Evolutionary conservation across 2,888 invertebrate species (phyloP).

Genomic region (Apamea anceps): DNA sequence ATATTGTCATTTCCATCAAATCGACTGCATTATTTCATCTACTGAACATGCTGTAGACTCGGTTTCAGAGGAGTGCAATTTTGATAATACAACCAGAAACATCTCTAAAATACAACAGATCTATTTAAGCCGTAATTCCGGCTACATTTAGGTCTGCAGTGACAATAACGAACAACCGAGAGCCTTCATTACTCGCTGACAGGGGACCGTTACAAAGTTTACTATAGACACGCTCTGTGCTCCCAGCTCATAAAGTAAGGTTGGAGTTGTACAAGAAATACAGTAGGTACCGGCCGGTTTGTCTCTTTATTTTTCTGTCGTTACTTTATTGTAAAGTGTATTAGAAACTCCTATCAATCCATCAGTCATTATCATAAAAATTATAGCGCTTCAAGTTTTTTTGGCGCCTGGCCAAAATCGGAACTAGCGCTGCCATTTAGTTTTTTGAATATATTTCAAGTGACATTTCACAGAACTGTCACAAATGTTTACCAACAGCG

Average conservation of each 20-base stretch:
- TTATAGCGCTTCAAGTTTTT: background rate
- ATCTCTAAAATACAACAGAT: background rate
- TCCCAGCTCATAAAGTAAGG: slow-evolving; percentile 1
- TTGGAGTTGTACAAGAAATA: slow-evolving; percentile 7
- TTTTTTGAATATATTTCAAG: too few relatives aligned
- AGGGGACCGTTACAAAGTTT: slow-evolving; percentile 36
- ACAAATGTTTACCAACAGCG: too few relatives aligned
- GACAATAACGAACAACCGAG: slow-evolving; percentile 26
- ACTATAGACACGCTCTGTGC: slow-evolving; percentile 22
- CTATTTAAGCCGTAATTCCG: slow-evolving; percentile 5
- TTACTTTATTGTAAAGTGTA: background rate
- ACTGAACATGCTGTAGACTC: background rate
- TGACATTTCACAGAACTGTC: too few relatives aligned
- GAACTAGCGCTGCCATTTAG: background rate
- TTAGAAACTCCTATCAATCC: background rate
- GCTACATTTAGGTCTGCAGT: slow-evolving; percentile 21
- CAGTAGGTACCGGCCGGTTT: background rate
- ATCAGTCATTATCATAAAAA: background rate
- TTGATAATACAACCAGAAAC: background rate
- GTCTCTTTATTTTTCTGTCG: background rate
- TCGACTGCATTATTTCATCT: background rate
- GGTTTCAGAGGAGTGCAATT: background rate
- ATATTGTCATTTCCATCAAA: background rate
- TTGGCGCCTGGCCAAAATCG: background rate
- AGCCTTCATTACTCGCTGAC: slow-evolving; percentile 37